Base-by-base conservation (phyloP, 2,888 invertebrate genomes). In the Phortica okadai region DNA sequence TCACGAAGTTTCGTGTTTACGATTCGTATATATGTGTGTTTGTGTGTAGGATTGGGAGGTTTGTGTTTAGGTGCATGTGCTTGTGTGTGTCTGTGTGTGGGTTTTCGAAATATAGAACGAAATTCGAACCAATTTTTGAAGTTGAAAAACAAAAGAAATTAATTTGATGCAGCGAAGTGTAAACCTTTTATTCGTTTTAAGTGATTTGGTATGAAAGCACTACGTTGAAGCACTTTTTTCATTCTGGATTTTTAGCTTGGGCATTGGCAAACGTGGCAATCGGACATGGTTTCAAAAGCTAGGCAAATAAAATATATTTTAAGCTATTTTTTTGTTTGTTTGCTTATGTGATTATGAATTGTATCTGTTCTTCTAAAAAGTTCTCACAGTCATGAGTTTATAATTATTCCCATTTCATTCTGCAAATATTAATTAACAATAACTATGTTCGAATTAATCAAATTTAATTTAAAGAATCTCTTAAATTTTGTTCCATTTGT, bases 61-160 rank as follows among this genome's bases (percentile, higher is more conserved):
- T 5, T 59, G n/a, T 54, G n/a, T 33, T 33, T 54, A n/a, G 7
- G n/a, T 56, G 56, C 25, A 8, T 62, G 62, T 6, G n/a, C 8
- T n/a, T 62, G 62, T 62, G 25, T 62, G 62, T 62, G n/a, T 16
- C 5, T 16, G 62, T 42, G 44, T 42, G 41, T n/a, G 21, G 11
- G 25, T 66, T 77, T 50, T 67, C 42, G 77, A 77, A 88, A 89
- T 90, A 90, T 88, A 89, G 88, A 90, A 89, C 89, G 89, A 89
- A 90, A 89, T 89, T 89, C 77, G 74, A 83, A 83, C 85, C 87
- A 89, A 89, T 86, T 82, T 76, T 76, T 72, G 59, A 54, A n/a
- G 41, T 84, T 81, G 76, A 81, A 78, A 82, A 76, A 83, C 81
- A 84, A 77, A 83, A 74, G 85, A 79, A 66, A 83, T 69, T 45